Evolutionary conservation across 2,888 invertebrate genomes (phyloP), one percentile per base, ranked within the genome.

Genomic region (Drosophila merina): DNA sequence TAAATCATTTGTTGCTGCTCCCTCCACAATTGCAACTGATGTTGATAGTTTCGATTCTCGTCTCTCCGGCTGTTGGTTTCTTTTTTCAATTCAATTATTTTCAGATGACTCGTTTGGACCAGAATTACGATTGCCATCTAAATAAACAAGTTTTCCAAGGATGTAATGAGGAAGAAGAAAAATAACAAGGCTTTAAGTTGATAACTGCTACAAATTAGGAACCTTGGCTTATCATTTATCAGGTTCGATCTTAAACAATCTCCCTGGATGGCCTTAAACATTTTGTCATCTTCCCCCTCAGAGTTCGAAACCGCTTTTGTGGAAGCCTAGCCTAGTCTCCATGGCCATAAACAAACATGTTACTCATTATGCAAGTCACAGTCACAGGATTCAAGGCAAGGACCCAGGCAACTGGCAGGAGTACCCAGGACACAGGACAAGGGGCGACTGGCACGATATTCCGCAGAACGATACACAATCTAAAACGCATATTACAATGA

Each of bases 311-410:
- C 49, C 33, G 31, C 26, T 36, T 20, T 20, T 20, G 20, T 59
- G 59, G 20, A 20, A 31, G 36, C 9, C 9, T 8, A 36, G 51
- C 51, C 54, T 55, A 30, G 33, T 55, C 69, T 47, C 59, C 54
- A 33, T 38, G 59, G 55, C 55, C 69, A 14, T 55, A 63, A 63
- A 54, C 76, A 81, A 85, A 79, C 79, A 85, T 79, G 77, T 77
- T 73, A 70, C 82, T 77, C 79, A 82, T 82, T 85, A 82, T 81
- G 73, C 84, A 74, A 74, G 74, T 79, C 77, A 68, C 72, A 77
- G 77, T 62, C 74, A 74, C 44, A 44, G 66, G 55, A 49, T 25
- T 26, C 40, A 4, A 36, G 68, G 54, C 44, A 40, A 30, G 8
- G 45, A 44, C 48, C 25, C 12, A 20, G 4, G 8, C 38, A 9